phyloP scores from a whole-genome alignment of 1,140 invertebrate species.

The Scaptomyza pallida region DNA sequence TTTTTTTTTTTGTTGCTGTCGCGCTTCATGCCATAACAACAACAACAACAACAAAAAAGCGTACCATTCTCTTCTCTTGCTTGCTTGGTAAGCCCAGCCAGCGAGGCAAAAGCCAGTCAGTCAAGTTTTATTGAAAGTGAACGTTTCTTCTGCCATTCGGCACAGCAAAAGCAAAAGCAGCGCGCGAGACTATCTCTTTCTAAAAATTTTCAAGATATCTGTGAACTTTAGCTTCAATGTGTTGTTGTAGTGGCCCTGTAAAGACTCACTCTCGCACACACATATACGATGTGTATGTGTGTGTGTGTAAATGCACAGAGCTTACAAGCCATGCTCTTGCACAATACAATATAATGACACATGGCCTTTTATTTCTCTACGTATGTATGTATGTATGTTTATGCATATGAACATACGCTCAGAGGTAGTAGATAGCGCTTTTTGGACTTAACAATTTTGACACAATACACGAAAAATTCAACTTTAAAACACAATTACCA shows the following conservation, averaged over 20 bases:
- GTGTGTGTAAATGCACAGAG: constrained; percentile 38
- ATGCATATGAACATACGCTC: constrained; percentile 22
- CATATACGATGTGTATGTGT: constrained; percentile 4
- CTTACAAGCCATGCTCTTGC: constrained; percentile 76
- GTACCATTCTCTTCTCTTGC: constrained; percentile 67
- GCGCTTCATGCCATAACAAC: constrained; percentile 3
- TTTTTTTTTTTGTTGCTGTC: background rate
- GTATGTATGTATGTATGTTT: constrained; percentile 31
- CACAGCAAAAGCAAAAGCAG: constrained; percentile 69
- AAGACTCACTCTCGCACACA: constrained; percentile 31
- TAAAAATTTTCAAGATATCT: constrained; percentile 72
- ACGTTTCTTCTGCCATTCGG: constrained; percentile 71
- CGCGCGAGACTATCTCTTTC: constrained; percentile 69
- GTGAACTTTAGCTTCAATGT: constrained; percentile 75
- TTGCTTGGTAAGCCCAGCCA: constrained; percentile 64
- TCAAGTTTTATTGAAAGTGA: constrained; percentile 82
- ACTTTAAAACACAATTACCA: constrained; percentile 24
- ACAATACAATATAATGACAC: constrained; percentile 75
- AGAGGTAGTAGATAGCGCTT: constrained; percentile 38
- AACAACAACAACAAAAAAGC: constrained; percentile 27
- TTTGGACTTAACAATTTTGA: constrained; percentile 71
- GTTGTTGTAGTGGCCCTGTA: constrained; percentile 66
- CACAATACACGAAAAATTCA: constrained; percentile 27
- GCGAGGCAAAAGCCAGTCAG: constrained; percentile 80
- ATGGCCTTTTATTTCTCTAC: constrained; percentile 56